phyloP scores from a whole-genome alignment of 2,113 vertebrate species.

The Cromileptes altivelis region DNA sequence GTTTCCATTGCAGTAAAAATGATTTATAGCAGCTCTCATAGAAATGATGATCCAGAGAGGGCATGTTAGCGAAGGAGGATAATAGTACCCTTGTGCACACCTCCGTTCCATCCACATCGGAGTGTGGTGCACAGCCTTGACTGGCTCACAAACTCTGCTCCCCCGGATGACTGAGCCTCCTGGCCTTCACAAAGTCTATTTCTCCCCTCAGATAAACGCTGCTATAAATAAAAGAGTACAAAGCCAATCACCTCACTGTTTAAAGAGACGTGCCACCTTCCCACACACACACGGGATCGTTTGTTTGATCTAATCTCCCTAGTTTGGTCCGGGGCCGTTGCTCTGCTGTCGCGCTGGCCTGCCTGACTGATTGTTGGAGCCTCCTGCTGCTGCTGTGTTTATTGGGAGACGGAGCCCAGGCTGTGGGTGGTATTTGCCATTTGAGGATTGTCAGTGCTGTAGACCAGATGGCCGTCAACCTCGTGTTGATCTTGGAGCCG shows the following conservation, averaged over 20 bases:
- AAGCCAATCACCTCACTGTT: constrained; percentile 65
- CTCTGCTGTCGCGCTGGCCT: constrained; percentile 10
- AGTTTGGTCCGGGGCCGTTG: constrained; percentile 22
- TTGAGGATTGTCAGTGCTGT: constrained; percentile 53
- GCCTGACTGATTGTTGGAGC: constrained; percentile 49
- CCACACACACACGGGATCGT: constrained; percentile 42
- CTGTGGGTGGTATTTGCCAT: constrained; percentile 70
- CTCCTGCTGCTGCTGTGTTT: constrained; percentile 41
- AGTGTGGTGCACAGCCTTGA: constrained; percentile 62
- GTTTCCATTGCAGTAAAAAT: constrained; percentile 70
- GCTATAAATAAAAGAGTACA: constrained; percentile 70
- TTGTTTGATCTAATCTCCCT: constrained; percentile 66
- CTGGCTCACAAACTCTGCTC: constrained; percentile 66
- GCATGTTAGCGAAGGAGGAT: constrained; percentile 58
- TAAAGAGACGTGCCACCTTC: constrained; percentile 66
- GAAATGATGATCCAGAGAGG: constrained; percentile 68
- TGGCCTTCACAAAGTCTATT: constrained; percentile 67
- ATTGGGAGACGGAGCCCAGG: constrained; percentile 45
- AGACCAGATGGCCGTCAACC: constrained; percentile 77
- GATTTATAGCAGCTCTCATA: constrained; percentile 60
- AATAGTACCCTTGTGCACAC: constrained; percentile 43
- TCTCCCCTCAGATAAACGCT: constrained; percentile 64
- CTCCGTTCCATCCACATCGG: constrained; percentile 21
- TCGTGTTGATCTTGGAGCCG: constrained; percentile 71
- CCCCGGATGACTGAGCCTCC: constrained; percentile 51